A percentile compares a stretch with the other conserved stretches of the same genome.
Evolutionary conservation across 1,140 invertebrate genomes (phyloP).

Genomic region (Acarapis woodi): DNA sequence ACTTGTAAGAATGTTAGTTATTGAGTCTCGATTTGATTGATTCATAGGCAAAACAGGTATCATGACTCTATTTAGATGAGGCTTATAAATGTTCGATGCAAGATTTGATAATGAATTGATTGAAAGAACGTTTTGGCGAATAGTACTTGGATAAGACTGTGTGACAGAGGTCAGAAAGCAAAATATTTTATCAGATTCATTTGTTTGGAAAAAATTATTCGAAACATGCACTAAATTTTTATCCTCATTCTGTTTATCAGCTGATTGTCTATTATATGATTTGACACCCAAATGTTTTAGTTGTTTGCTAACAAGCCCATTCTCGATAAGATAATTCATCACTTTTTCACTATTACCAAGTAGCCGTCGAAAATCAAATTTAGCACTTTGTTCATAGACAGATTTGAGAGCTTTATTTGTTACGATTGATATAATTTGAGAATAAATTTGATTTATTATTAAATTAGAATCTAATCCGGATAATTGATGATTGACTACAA

Average conservation of each 20-base stretch:
- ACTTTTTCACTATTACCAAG: constrained; percentile 8
- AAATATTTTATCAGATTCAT: too few relatives aligned
- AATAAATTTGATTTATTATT: constrained; percentile 9
- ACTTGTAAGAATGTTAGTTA: constrained; percentile 6
- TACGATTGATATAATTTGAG: constrained; percentile 10
- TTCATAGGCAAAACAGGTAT: constrained; percentile 6
- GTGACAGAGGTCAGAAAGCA: too few relatives aligned
- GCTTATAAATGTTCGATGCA: neutral
- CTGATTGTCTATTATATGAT: neutral
- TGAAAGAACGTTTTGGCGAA: too few relatives aligned
- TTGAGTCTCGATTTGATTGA: constrained; percentile 3
- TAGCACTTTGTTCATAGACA: constrained; percentile 9
- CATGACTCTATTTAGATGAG: constrained; percentile 2
- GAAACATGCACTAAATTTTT: neutral
- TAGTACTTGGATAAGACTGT: too few relatives aligned
- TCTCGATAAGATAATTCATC: constrained; percentile 2
- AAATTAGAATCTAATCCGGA: constrained; percentile 6
- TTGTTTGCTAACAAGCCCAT: neutral
- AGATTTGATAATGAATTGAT: neutral
- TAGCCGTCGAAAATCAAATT: constrained; percentile 9
- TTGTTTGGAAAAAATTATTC: too few relatives aligned
- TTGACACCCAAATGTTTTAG: too few relatives aligned
- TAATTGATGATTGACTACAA: constrained; percentile 6
- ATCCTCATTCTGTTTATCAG: neutral
- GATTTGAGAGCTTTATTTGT: constrained; percentile 7